Base-by-base conservation (phyloP, 1,140 invertebrate genomes). In the Arctopsyche grandis region DNA sequence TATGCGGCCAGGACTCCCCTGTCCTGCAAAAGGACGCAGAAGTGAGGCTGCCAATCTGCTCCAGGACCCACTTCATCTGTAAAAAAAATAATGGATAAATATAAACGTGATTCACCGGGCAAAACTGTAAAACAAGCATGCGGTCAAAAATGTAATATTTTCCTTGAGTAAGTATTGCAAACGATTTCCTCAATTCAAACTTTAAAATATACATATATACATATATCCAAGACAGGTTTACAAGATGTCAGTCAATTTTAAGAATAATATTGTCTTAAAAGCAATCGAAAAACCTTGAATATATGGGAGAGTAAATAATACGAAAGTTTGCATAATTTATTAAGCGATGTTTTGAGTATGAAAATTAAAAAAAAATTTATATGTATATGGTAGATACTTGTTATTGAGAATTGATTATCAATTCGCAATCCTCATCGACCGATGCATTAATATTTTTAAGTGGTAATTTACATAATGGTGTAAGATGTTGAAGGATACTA, bases 1-100 rank as follows among this genome's bases (percentile, higher is more conserved):
- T 96, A 96, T 48, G 94, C 93, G 9, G 95, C 96, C 84, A 96
- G 92, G 29, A 93, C 94, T 84, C 94, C 93, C 80, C 96, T 92
- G 85, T 96, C 94, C 87, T 96, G 94, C 52, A 95, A 91, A 75
- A 97, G 90, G 26, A 97, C 95, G 87, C 94, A 96, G 88, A 95
- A 97, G 84, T 94, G 93, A 5, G 95, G 95, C 85, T 95, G 93
- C 95, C 95, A 97, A 43, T 85, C 86, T 22, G 84, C 82, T 5
- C 83, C 83, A 4, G 86, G 84, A 21, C 86, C 87, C 73, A 86
- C 85, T 75, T 84, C 85, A 84, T 88, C 88, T 89, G 84, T 4
- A 81, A 84, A 79, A 75, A 84, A n/a, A n/a, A n/a, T n/a, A n/a
- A 83, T 73, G 10, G 9, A 79, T 43, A 66, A 77, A 77, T 46